A percentile compares a stretch with the other conserved stretches of the same genome.
Evolutionary conservation across 2,113 vertebrate species (phyloP).

Genomic region (Gopherus evgoodei): DNA sequence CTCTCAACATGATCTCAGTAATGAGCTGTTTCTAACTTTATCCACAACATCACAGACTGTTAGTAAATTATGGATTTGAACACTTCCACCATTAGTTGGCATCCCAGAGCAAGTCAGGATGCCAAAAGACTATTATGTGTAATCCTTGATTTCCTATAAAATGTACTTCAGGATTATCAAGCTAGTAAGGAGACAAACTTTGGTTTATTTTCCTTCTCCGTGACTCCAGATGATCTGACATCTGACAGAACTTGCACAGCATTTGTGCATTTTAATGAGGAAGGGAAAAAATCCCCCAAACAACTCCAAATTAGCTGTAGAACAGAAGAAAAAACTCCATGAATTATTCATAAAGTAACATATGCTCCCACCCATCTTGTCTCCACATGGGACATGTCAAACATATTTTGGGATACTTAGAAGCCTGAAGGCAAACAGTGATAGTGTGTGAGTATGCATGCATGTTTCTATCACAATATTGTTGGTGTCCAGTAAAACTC

Average conservation of each 20-base stretch:
- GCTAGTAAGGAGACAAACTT: slow-evolving; percentile 6
- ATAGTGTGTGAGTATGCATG: background rate
- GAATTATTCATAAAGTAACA: slow-evolving; percentile 46
- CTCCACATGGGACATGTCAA: slow-evolving; percentile 18
- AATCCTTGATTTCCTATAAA: slow-evolving; percentile 57
- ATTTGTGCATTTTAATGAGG: slow-evolving; percentile 16
- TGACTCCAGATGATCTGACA: background rate
- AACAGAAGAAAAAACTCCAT: background rate
- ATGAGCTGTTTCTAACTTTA: slow-evolving; percentile 69
- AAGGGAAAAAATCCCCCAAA: background rate
- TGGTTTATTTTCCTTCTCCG: slow-evolving; percentile 4
- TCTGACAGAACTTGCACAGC: background rate
- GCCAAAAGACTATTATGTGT: slow-evolving; percentile 11
- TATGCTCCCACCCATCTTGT: background rate
- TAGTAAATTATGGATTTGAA: slow-evolving; percentile 6
- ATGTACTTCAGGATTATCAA: slow-evolving; percentile 31
- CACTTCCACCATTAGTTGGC: slow-evolving; percentile 23
- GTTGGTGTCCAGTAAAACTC: background rate
- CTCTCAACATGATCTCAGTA: slow-evolving; percentile 45
- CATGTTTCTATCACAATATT: background rate
- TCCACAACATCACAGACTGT: slow-evolving; percentile 21
- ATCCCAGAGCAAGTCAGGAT: slow-evolving; percentile 15
- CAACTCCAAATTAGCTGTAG: slow-evolving; percentile 21
- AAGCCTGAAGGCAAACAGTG: background rate
- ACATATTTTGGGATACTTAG: background rate